Percentiles rank a stretch among this genome's conserved stretches.
Conservation (phyloP, 2,888 invertebrate species). For the Sphaerophoria rueppellii region DNA sequence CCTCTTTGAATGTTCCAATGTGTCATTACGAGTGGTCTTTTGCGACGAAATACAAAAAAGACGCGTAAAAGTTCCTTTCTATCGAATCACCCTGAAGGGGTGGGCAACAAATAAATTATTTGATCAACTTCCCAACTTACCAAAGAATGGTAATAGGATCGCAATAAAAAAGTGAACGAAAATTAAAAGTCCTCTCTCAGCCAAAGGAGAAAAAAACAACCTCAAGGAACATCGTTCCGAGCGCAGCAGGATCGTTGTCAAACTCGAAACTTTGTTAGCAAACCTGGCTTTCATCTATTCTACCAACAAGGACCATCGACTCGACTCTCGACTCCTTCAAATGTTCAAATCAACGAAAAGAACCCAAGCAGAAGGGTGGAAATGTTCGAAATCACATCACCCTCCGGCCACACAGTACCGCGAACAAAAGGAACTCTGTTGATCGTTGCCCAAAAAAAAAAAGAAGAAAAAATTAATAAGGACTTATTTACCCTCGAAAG, state of each 20-base stretch:
- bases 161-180: not conserved
- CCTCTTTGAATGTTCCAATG: too few species aligned
- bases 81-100: slow-evolving; percentile 32
- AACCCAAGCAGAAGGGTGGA: slow-evolving; percentile 31
- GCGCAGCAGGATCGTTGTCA: slow-evolving; percentile 50
- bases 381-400: slow-evolving; percentile 51
- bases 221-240: slow-evolving; percentile 51
- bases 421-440: slow-evolving; percentile 57
- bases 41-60: slow-evolving; percentile 48
- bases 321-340: slow-evolving; percentile 55
- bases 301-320: slow-evolving; percentile 13
- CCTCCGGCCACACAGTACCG: slow-evolving; percentile 42
- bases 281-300: slow-evolving; percentile 62
- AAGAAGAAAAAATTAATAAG: slow-evolving; percentile 15
- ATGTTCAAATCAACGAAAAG: not conserved
- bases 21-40: slow-evolving; percentile 55
- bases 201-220: slow-evolving; percentile 29
- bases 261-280: slow-evolving; percentile 70
- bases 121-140: slow-evolving; percentile 59
- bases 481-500: slow-evolving; percentile 8
- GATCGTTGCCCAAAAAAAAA: slow-evolving; percentile 45
- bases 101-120: slow-evolving; percentile 64
- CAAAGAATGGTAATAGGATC: not conserved
- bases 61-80: slow-evolving; percentile 63
- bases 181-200: slow-evolving; percentile 11